Evolutionary conservation across 2,113 vertebrate species (phyloP), one percentile per base, ranked within the genome.

Genomic region (Cyphomyrus discorhynchus): DNA sequence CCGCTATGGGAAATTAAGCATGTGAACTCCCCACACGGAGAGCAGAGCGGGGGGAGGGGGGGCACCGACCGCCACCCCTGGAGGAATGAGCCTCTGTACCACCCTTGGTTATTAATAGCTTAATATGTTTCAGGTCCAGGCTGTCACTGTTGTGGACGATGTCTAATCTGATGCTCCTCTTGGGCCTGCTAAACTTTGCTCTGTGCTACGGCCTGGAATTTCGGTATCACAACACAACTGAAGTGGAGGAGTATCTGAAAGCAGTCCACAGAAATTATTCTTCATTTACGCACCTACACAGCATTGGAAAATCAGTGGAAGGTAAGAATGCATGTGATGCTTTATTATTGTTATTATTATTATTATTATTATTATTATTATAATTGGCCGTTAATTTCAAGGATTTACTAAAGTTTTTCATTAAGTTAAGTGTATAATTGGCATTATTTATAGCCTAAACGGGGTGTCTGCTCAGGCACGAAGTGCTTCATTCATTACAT

Each of bases 271-370:
- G 27, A 88, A 92, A 91, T 0, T 91, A 95, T 93, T 92, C 95
- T 8, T 91, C 93, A 11, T 82, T 97, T 92, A 96, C 97, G 0
- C 91, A 96, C 92, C 83, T 97, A 82, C 94, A 96, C 94, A 97
- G 96, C 90, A 93, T 97, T 88, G 97, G 97, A 2, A 95, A 93
- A 0, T 97, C 97, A 0, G 96, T 97, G 58, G 91, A 93, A 96
- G 97, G 97, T 97, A 94, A 88, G 93, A 66, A 84, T 77, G 74
- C 58, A n/a, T 58, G 31, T 53, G 46, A 39, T 89, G 45, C 24
- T 15, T 39, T 10, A 17, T 19, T 84, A 24, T 46, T 42, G 24
- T 42, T 21, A 50, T 13, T 50, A 50, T 11, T 74, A 27, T 70
- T 70, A 50, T 13, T 50, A 49, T 10, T 74, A 27, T 70, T 70